Evolutionary conservation across 30 jellyfish, hydroid and myxozoan genomes (phyloP).

Genomic region (Nemopilema nomurai): DNA sequence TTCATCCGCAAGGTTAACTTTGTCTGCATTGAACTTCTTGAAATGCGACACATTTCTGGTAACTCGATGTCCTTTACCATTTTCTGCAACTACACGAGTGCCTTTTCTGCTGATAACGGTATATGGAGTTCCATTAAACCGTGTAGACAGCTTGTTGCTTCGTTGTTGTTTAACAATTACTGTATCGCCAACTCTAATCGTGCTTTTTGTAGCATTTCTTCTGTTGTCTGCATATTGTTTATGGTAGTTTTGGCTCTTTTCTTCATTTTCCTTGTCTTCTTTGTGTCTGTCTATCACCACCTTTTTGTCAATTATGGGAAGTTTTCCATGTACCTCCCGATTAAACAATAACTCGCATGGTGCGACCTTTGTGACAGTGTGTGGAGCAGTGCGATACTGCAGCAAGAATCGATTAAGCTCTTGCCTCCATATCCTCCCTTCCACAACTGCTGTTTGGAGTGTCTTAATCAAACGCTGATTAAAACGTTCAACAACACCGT

Average conservation of each 20-base stretch:
- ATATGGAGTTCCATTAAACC: slow-evolving; percentile 16
- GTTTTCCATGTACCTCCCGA: slow-evolving; percentile 10
- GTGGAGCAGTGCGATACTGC: slow-evolving; percentile 18
- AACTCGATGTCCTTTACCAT: not conserved
- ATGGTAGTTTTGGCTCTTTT: not conserved
- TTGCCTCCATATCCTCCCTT: slow-evolving; percentile 19
- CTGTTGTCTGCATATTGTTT: not conserved
- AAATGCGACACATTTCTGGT: slow-evolving; percentile 13
- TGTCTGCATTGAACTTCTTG: slow-evolving; percentile 7
- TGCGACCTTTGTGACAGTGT: slow-evolving; percentile 6
- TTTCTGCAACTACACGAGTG: not conserved
- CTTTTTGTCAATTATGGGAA: not conserved
- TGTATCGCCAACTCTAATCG: slow-evolving; percentile 8
- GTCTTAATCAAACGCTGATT: slow-evolving; percentile 11
- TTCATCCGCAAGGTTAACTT: slow-evolving; percentile 43
- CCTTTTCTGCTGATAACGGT: not conserved
- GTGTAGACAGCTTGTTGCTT: slow-evolving; percentile 2
- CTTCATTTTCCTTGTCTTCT: not conserved
- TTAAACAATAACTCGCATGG: slow-evolving; percentile 7
- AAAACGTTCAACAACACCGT: slow-evolving; percentile 11
- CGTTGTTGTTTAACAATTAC: slow-evolving; percentile 9
- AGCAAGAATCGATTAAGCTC: slow-evolving; percentile 19
- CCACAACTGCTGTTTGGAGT: slow-evolving; percentile 1
- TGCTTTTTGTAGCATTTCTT: not conserved
- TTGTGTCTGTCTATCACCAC: slow-evolving; percentile 8